Conservation (phyloP, 2,113 vertebrate genomes). For the Salvator merianae region DNA sequence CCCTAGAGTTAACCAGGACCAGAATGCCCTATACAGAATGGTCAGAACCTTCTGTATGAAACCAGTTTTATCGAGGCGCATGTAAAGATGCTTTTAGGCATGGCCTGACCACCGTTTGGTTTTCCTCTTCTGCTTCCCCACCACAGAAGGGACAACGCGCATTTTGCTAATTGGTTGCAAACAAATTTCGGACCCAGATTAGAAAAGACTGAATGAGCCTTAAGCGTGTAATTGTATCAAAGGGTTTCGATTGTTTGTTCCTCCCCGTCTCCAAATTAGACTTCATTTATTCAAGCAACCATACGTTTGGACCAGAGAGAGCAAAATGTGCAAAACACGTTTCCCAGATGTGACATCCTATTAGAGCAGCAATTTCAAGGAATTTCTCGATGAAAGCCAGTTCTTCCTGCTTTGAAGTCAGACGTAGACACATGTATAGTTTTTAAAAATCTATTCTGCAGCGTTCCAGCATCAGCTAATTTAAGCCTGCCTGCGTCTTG, state of each 20-base stretch:
- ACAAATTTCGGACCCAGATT: not conserved
- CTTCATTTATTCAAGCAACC: not conserved
- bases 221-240: not conserved
- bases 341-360: slow-evolving; percentile 8
- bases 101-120: too few species aligned
- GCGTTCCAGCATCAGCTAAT: not conserved
- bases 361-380: slow-evolving; percentile 51
- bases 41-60: not conserved
- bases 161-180: not conserved
- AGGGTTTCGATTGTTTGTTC: not conserved
- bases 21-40: not conserved
- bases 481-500: not conserved
- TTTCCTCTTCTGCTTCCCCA: too few species aligned
- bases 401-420: slow-evolving; percentile 26
- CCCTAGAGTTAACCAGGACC: not conserved
- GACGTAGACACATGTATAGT: not conserved
- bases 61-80: not conserved
- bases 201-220: not conserved
- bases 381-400: slow-evolving; percentile 54
- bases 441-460: slow-evolving; percentile 18
- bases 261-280: too few species aligned
- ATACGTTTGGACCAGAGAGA: slow-evolving; percentile 38
- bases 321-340: slow-evolving; percentile 36
- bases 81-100: not conserved
- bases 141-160: not conserved